Base-by-base conservation (phyloP, 1,140 invertebrate genomes). In the Triops cancriformis region DNA sequence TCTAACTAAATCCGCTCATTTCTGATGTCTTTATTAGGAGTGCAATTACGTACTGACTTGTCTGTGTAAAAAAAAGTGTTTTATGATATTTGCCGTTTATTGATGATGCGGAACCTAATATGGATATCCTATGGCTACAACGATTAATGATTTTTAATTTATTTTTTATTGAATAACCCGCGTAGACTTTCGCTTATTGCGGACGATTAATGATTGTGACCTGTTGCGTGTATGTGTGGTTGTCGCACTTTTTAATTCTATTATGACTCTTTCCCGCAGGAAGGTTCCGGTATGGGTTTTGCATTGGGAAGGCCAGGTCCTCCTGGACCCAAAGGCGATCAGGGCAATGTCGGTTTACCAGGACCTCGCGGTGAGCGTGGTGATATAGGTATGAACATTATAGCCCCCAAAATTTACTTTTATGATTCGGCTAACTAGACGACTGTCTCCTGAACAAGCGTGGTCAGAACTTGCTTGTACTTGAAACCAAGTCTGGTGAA, bases 281-380 rank as follows among this genome's bases (percentile, higher is more conserved):
- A 73, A 26, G 28, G 41, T 74, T 77, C 28, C 72, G 31, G 73
- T 45, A 43, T 73, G 45, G 27, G 72, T 28, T 75, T 79, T 26
- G 26, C 26, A 73, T 73, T 73, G 9, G 72, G 27, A 64, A 76
- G 80, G 78, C 18, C 78, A 26, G 75, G 76, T 28, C 64, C 41
- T 26, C 41, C 77, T 12, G 42, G 43, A 42, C n/a, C 27, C 26
- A 79, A 79, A 80, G 75, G 72, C 74, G 78, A 75, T 1, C 72
- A 45, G n/a, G 78, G 72, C 9, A 73, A 45, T 18, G 64, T 51
- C 26, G 73, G 73, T 28, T 73, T 75, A 43, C 27, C 73, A 42
- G 76, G 77, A 23, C 28, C 37, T 41, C 73, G 73, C n/a, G 80
- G 81, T 5, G 74, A 78, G 43, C 77, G 42, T 9, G 81, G 81